Evolutionary conservation across 2,113 vertebrate species (phyloP), one percentile per base, ranked within the genome.

Genomic region (Telmatochromis sp.): DNA sequence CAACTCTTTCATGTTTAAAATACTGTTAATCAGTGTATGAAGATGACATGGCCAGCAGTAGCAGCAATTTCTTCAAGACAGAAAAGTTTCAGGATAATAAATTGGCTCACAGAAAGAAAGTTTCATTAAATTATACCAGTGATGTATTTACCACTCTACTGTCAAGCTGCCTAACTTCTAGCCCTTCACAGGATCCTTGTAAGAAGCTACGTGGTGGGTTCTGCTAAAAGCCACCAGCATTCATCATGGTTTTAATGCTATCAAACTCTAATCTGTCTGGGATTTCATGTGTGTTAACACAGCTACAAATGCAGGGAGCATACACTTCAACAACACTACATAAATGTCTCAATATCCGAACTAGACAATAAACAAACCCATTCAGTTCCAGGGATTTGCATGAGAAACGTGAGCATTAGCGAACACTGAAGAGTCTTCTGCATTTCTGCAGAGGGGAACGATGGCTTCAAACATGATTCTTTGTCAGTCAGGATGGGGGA

Each of bases 311-410:
- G 80, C 91, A 90, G 82, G 87, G 85, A 90, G 95, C 95, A 95
- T 95, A 95, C 95, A 95, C 95, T 95, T 87, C 91, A 94, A 94
- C 94, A 93, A 91, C 94, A 94, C 93, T 88, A 90, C 93, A 93
- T 93, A 95, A 95, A 96, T 95, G 95, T 96, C 93, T 94, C 95
- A 93, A 87, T 95, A 95, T 95, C 92, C 93, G 91, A 92, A 94
- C 89, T 35, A 91, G 93, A 95, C 94, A 96, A 96, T 95, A 96
- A 96, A 96, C 95, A 96, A 96, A 95, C 89, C 95, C 85, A 94
- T 96, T 96, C 94, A 96, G 86, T 95, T 92, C 89, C 51, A 63
- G 84, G 95, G 96, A 96, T 96, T 96, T 96, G 96, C 96, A 95
- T 96, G 92, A 91, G 94, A 94, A 96, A 95, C 91, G 93, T 84